phyloP scores from a whole-genome alignment of 2,888 invertebrate species.

The Frankliniella fusca region DNA sequence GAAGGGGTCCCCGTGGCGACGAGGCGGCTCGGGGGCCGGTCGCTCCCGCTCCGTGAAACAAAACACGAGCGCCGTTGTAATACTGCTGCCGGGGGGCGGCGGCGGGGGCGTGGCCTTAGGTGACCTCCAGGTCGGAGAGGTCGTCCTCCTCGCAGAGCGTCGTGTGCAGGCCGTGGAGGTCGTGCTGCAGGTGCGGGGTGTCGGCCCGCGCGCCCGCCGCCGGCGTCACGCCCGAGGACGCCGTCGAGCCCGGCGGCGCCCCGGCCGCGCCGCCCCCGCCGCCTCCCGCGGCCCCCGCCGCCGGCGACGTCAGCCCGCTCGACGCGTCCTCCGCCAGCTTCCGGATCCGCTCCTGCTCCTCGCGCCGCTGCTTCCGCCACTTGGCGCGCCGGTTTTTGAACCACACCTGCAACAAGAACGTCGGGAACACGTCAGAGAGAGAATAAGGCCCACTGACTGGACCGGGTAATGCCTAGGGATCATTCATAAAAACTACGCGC shows the following conservation, averaged over 20 bases:
- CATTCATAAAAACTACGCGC: too few species aligned
- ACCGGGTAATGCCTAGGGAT: too few species aligned
- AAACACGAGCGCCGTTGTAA: background rate
- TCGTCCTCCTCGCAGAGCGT: background rate
- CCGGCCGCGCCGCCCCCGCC: background rate
- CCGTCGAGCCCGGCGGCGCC: background rate
- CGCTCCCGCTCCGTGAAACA: too few species aligned
- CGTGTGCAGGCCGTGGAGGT: background rate
- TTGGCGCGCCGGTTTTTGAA: slow-evolving; percentile 19
- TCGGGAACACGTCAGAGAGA: background rate
- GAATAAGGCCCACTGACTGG: too few species aligned
- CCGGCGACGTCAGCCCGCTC: background rate
- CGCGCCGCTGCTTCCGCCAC: slow-evolving; percentile 23
- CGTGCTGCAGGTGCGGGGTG: background rate
- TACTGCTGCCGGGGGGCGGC: background rate
- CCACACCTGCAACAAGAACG: background rate
- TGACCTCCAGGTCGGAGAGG: slow-evolving; percentile 19
- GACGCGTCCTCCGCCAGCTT: slow-evolving; percentile 15
- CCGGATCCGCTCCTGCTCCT: slow-evolving; percentile 21
- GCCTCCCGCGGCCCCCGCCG: background rate
- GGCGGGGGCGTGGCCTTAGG: background rate
- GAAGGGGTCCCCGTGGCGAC: background rate
- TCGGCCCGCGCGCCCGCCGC: background rate
- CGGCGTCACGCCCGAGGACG: background rate
- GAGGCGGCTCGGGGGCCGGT: background rate